A percentile compares a stretch with the other conserved stretches of the same genome.
Conservation (phyloP, 2,797 vertebrate species). For the Hipposideros larvatus region DNA sequence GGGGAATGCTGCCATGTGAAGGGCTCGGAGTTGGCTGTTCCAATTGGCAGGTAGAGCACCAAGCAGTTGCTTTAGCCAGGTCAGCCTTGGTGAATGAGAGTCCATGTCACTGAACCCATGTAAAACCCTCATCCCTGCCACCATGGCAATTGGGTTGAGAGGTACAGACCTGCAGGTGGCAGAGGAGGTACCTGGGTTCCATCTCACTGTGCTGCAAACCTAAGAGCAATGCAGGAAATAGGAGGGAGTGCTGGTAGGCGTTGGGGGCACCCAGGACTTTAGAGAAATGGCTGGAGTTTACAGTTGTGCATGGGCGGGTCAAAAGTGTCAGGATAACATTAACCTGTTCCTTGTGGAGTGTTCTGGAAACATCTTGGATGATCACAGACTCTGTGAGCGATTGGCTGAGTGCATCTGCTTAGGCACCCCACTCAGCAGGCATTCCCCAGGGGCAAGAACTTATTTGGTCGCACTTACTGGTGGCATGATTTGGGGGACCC, state of each 20-base stretch:
- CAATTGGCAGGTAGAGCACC: neutral
- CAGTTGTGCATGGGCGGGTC: fast-evolving
- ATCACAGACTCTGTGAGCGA: neutral
- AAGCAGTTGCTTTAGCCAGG: neutral
- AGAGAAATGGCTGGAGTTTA: neutral
- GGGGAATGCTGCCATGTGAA: neutral
- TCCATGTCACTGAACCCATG: neutral
- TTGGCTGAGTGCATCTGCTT: neutral
- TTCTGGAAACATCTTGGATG: neutral
- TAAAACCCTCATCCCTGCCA: neutral
- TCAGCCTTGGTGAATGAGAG: neutral
- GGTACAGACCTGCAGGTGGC: neutral
- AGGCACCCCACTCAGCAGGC: fast-evolving
- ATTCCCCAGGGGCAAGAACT: neutral
- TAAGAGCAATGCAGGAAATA: neutral
- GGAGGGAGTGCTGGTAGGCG: neutral
- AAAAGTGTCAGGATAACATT: neutral
- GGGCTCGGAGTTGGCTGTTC: neutral
- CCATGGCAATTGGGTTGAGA: neutral
- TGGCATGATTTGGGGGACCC: constrained; percentile 52
- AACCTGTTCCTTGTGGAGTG: neutral
- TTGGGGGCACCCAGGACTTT: neutral
- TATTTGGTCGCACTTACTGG: neutral
- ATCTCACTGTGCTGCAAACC: neutral
- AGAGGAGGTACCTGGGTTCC: neutral